phyloP scores from a whole-genome alignment of 2,113 vertebrate species.

The Strix aluco region DNA sequence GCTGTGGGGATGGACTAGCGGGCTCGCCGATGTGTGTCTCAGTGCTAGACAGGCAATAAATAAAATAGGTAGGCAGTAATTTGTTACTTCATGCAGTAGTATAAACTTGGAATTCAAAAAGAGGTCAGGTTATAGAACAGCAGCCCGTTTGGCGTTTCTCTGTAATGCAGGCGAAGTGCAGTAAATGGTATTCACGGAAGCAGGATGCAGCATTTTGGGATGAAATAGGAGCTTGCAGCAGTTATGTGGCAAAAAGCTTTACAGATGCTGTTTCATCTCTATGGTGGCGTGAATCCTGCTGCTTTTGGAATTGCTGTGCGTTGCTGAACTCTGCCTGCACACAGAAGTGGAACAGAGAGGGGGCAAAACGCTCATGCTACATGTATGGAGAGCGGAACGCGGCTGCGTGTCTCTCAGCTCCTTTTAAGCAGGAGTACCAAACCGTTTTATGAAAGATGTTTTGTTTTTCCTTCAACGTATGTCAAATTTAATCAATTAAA shows the following conservation, averaged over 20 bases:
- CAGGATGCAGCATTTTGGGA: slow-evolving; percentile 3
- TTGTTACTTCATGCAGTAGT: not conserved
- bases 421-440: not conserved
- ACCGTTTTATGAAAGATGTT: not conserved
- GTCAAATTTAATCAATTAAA: not conserved
- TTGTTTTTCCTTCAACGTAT: not conserved
- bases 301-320: not conserved
- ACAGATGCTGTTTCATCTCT: slow-evolving; percentile 25
- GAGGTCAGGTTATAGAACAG: not conserved
- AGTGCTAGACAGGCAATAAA: not conserved
- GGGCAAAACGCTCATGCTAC: not conserved
- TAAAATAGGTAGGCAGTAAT: not conserved
- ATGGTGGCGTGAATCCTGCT: not conserved
- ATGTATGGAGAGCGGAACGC: not conserved
- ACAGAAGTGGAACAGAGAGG: not conserved
- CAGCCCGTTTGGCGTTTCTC: not conserved
- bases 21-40: not conserved
- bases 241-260: not conserved
- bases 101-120: not conserved
- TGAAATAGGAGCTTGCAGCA: slow-evolving; percentile 12
- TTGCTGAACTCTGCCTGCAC: not conserved
- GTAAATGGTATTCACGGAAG: not conserved
- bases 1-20: not conserved
- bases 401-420: not conserved
- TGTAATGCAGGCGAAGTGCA: slow-evolving; percentile 2